Evolutionary conservation across 2,797 vertebrate genomes (phyloP).

Genomic region (Gobio occitaniae): DNA sequence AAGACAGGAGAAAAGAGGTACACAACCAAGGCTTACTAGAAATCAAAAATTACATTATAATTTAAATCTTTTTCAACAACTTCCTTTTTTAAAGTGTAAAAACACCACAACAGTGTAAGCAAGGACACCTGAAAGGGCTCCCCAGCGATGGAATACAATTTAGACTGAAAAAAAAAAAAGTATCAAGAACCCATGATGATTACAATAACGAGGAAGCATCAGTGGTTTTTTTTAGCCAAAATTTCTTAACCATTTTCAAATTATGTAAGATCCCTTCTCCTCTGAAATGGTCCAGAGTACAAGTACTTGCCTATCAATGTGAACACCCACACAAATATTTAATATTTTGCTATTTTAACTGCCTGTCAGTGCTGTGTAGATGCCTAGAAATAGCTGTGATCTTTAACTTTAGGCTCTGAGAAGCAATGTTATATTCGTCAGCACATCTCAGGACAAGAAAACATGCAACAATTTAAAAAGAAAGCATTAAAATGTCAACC

Average conservation of each 20-base stretch:
- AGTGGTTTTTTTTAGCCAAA: background rate
- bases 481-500: background rate
- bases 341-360: conserved; percentile 27
- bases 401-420: background rate
- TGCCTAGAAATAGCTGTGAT: background rate
- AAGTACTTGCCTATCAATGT: background rate
- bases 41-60: background rate
- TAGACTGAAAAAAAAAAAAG: background rate
- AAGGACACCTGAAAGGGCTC: background rate
- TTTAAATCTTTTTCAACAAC: background rate
- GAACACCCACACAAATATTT: conserved; percentile 11
- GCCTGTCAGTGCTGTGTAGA: background rate
- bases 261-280: background rate
- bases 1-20: background rate
- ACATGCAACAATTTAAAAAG: background rate
- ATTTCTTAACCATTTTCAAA: conserved; percentile 4
- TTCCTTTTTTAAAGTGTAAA: background rate
- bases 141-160: background rate
- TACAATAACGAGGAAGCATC: background rate
- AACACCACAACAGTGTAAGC: background rate
- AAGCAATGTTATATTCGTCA: background rate
- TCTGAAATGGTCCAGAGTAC: background rate
- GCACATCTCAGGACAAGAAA: background rate
- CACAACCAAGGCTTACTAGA: background rate
- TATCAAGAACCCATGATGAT: background rate